A percentile compares a stretch with the other conserved stretches of the same genome.
Conservation (phyloP, 2,797 vertebrate species). For the Erithacus rubecula region DNA sequence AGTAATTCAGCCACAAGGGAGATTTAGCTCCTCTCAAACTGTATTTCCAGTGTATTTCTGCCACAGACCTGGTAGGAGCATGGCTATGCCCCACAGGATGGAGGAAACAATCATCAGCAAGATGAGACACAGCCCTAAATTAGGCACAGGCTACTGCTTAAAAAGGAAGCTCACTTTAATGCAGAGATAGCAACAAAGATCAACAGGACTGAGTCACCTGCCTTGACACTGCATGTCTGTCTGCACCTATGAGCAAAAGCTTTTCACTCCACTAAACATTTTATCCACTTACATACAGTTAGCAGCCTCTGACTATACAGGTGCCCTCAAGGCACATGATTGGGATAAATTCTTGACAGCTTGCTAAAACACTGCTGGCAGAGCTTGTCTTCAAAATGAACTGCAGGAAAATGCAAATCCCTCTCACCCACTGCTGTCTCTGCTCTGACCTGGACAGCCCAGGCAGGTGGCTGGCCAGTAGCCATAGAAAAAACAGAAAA, state of each 20-base stretch:
- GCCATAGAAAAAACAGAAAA: neutral
- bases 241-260: constrained; percentile 38
- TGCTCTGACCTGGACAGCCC: neutral
- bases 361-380: constrained; percentile 61
- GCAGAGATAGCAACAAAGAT: neutral
- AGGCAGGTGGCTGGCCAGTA: neutral
- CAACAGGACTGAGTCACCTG: neutral
- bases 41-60: neutral
- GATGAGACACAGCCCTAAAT: neutral
- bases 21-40: neutral
- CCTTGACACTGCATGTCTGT: neutral
- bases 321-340: constrained; percentile 33
- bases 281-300: constrained; percentile 45
- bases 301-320: constrained; percentile 43
- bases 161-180: neutral
- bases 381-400: constrained; percentile 55
- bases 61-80: neutral
- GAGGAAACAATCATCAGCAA: neutral
- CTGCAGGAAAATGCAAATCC: neutral
- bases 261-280: constrained; percentile 37
- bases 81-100: neutral
- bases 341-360: constrained; percentile 45
- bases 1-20: neutral
- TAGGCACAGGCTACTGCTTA: neutral
- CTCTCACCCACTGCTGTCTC: neutral